Evolutionary conservation across 2,113 vertebrate genomes (phyloP), one percentile per base, ranked within the genome.

Genomic region (Aptenodytes patagonicus): DNA sequence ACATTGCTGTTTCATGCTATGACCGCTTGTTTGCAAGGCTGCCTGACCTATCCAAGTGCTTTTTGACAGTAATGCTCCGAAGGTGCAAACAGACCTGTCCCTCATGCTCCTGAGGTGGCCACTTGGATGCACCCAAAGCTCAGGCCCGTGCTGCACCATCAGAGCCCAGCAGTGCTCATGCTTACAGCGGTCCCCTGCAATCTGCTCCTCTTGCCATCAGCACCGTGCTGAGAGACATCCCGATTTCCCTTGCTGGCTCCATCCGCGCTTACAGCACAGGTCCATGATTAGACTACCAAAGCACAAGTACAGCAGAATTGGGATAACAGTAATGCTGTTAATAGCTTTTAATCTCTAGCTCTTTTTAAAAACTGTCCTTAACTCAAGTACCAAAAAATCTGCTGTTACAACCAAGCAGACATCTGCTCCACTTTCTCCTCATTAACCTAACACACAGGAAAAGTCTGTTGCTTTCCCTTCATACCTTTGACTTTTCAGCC

Each of bases 81-180:
- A 83, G 22, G 25, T 42, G 8, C 66, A 49, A 82, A 75, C 46
- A 82, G 60, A 78, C 21, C 44, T 42, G 25, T 65, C 36, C 10
- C 55, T 88, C 61, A n/a, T 1, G 0, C 34, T 68, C n/a, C 57
- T 54, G 40, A 70, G 65, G n/a, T 28, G 9, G 60, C 31, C 51
- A 44, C 4, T 25, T 51, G 54, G 62, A 76, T 29, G 24, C 6
- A 32, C 8, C 6, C 32, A 40, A 38, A 62, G 28, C 66, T 79
- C 9, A 0, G 26, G 28, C 21, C 31, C 1, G 0, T 60, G 64
- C 28, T 34, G 46, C 6, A 46, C 52, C 29, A 32, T 17, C 64
- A 72, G 46, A 44, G 32, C 17, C 38, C 80, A 77, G 46, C 75
- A 77, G 18, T 9, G 62, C 40, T 66, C 19, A 19, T 16, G 46